Base-by-base conservation (phyloP, 2,113 vertebrate genomes). In the Hippocampus guttulatus region DNA sequence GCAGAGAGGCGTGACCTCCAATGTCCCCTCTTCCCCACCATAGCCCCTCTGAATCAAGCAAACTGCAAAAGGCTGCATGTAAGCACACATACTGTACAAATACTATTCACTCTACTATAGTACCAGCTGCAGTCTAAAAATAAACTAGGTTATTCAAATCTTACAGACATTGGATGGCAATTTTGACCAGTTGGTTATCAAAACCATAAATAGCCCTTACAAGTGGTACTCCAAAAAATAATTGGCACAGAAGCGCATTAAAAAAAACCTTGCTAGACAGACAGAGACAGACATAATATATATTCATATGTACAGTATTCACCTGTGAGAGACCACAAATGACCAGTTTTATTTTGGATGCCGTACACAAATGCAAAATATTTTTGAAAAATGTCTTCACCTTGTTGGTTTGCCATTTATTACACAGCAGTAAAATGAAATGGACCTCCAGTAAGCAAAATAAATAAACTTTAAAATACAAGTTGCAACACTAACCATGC, bases 81-180 rank as follows among this genome's bases (percentile, higher is more conserved):
- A 71, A 74, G 69, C 49, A 63, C 65, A 75, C 51, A 64, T 55
- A 67, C 64, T 15, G 47, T 62, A 52, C 69, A 41, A 62, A 73
- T 74, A 70, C 61, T 20, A 10, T 40, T 20, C 47, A 52, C 47
- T 66, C 69, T 55, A 73, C 51, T 18, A 3, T 81, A 85, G 82
- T 64, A 45, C 68, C 52, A 76, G 87, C 79, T 80, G 73, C 83
- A 80, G 76, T 85, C 87, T 90, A 91, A 89, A 91, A 91, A 93
- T 91, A 92, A 87, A 89, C 69, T 16, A 64, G 74, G 62, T 82
- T 81, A 81, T 83, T 84, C 70, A 81, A 78, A 85, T 85, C 63
- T 77, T 73, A 79, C 70, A 79, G 73, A 55, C 65, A 68, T 71
- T 81, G 66, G 77, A 79, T 77, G 74, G 64, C 74, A 72, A 62